These are phyloP conservation scores for Amphimallon solstitiale DNA, from an alignment of 2,888 invertebrate species.

Conservation along the genomic window DNA sequence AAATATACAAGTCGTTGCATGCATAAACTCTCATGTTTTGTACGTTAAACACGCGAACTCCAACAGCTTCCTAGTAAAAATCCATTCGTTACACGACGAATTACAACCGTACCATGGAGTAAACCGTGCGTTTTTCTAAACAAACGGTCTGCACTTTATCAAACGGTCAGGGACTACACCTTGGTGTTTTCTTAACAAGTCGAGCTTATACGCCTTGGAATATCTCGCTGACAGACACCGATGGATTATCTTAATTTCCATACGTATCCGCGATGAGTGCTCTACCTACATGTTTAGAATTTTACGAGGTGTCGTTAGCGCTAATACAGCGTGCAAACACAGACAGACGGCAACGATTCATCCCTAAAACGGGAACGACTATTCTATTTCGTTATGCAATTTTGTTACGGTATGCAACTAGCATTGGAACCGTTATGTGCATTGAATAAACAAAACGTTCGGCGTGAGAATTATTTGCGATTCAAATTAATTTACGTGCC, in stretches of 20 bases:
- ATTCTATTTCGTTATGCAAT: too few species aligned
- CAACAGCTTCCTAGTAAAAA: background rate
- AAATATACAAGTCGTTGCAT: slow-evolving; percentile 5
- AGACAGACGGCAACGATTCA: too few species aligned
- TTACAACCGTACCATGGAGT: background rate
- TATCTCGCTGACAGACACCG: slow-evolving; percentile 4
- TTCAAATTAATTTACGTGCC: slow-evolving; percentile 11
- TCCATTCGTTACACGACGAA: background rate
- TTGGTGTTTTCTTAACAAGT: slow-evolving; percentile 13
- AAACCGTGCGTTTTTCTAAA: slow-evolving; percentile 7
- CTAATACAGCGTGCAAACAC: too few species aligned
- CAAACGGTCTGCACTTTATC: background rate
- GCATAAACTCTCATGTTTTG: background rate
- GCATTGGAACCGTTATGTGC: too few species aligned
- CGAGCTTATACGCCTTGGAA: background rate
- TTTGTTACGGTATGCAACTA: too few species aligned
- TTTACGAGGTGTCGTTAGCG: slow-evolving; percentile 11
- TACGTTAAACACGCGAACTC: background rate
- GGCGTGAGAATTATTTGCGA: slow-evolving; percentile 15
- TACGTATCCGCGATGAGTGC: background rate
- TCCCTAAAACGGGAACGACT: too few species aligned
- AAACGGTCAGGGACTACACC: slow-evolving; percentile 5
- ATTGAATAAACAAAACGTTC: slow-evolving; percentile 3
- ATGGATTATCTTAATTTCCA: slow-evolving; percentile 19
- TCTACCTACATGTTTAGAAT: background rate